Evolutionary conservation across 2,113 vertebrate species (phyloP).

Genomic region (Meles meles): DNA sequence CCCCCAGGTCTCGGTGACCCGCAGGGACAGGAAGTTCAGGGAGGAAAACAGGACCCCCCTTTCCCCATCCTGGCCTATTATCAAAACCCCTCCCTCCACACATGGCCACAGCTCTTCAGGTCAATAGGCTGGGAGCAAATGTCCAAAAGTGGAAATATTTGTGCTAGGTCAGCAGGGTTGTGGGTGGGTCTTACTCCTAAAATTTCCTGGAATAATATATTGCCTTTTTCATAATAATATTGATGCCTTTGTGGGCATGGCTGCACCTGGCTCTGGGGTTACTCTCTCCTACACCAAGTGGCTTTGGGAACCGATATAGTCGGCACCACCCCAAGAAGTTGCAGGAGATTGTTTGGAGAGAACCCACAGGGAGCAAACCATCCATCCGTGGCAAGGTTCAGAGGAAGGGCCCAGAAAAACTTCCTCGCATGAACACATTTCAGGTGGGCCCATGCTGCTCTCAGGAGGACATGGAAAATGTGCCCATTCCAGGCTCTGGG

Average conservation of each 20-base stretch:
- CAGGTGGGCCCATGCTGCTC: not conserved
- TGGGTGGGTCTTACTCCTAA: not conserved
- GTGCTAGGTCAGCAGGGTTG: not conserved
- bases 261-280: not conserved
- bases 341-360: not conserved
- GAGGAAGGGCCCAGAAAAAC: not conserved
- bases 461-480: not conserved
- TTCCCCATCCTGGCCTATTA: rapidly evolving
- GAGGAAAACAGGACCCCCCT: not conserved
- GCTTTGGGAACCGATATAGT: not conserved
- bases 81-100: not conserved
- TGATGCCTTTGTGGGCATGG: not conserved
- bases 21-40: not conserved
- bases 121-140: not conserved
- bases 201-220: not conserved
- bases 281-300: not conserved
- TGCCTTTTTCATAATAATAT: conserved; percentile 25
- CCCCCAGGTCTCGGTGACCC: not conserved
- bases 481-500: not conserved
- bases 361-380: not conserved
- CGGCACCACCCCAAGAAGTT: not conserved
- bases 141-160: conserved; percentile 32
- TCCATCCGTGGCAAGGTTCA: not conserved
- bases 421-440: not conserved
- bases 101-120: rapidly evolving